Percentiles rank a stretch among this genome's conserved stretches.
Conservation (phyloP, 2,113 vertebrate species). For the Cottus gobio region DNA sequence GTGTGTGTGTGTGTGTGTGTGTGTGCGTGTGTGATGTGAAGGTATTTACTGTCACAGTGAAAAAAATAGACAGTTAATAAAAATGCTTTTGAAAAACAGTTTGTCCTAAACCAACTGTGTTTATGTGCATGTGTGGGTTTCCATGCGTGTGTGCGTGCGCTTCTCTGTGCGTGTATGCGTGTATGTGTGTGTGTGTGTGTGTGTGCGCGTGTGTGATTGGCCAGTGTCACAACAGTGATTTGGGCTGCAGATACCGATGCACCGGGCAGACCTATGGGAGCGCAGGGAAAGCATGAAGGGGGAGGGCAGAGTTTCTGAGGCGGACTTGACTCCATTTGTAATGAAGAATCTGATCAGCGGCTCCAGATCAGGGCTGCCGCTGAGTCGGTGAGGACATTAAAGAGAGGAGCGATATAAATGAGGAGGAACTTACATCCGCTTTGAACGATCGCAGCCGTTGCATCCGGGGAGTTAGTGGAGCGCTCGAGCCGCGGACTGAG, state of each 20-base stretch:
- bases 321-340: conserved; percentile 73
- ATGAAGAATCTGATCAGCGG: conserved; percentile 60
- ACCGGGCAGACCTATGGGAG: conserved; percentile 66
- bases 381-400: conserved; percentile 30
- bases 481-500: conserved; percentile 5
- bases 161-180: not conserved
- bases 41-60: not conserved
- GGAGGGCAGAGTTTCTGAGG: conserved; percentile 60
- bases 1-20: conserved; percentile 1
- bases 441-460: conserved; percentile 16
- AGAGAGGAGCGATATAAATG: conserved; percentile 28
- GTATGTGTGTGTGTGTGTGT: not conserved
- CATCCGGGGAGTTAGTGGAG: conserved; percentile 16
- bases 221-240: conserved; percentile 47
- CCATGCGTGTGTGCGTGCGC: not conserved
- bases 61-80: not conserved
- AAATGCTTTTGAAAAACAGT: conserved; percentile 25
- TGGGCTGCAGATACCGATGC: conserved; percentile 44
- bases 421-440: conserved; percentile 32
- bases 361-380: conserved; percentile 53
- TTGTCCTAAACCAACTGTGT: not conserved
- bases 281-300: conserved; percentile 41
- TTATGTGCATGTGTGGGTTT: not conserved
- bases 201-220: conserved; percentile 51
- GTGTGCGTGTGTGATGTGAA: not conserved